These are phyloP conservation scores for Camptogramma bilineatum DNA, from an alignment of 2,888 invertebrate genomes.

Conservation along the genomic window DNA sequence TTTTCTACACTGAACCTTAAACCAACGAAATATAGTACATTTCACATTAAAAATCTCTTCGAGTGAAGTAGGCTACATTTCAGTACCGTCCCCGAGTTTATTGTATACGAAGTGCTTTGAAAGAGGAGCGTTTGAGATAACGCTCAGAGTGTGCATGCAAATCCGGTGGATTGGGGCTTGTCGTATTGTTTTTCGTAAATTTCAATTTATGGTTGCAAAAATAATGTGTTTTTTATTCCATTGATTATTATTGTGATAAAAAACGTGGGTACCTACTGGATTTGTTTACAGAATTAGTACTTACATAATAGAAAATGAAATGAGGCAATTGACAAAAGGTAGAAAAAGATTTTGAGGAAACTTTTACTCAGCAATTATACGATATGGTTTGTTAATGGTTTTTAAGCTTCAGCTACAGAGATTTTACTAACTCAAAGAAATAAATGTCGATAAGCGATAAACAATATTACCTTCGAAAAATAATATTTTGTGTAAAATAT, in stretches of 20 bases:
- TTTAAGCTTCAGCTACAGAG: too few relatives aligned
- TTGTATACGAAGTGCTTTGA: conserved; percentile 63
- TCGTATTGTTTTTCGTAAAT: conserved; percentile 30
- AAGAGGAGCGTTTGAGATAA: conserved; percentile 62
- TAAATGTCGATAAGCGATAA: too few relatives aligned
- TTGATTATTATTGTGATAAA: conserved; percentile 7
- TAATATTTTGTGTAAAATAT: too few relatives aligned
- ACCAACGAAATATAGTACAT: background rate
- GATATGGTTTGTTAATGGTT: too few relatives aligned
- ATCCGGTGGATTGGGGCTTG: conserved; percentile 41
- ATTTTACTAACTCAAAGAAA: too few relatives aligned
- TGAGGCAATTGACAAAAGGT: background rate
- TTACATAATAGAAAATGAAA: background rate
- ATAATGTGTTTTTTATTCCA: conserved; percentile 16
- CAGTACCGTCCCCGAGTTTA: conserved; percentile 50
- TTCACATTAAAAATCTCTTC: conserved; percentile 4
- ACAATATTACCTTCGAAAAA: too few relatives aligned
- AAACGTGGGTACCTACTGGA: background rate
- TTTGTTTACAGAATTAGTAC: too few relatives aligned
- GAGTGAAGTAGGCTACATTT: conserved; percentile 21
- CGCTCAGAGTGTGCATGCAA: conserved; percentile 55
- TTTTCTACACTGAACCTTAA: background rate
- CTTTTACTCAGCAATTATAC: too few relatives aligned
- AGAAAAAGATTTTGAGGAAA: too few relatives aligned
- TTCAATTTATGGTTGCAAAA: conserved; percentile 19